These are phyloP conservation scores for Poliocrania exsul DNA, from an alignment of 2,797 vertebrate genomes.

Conservation along the genomic window DNA sequence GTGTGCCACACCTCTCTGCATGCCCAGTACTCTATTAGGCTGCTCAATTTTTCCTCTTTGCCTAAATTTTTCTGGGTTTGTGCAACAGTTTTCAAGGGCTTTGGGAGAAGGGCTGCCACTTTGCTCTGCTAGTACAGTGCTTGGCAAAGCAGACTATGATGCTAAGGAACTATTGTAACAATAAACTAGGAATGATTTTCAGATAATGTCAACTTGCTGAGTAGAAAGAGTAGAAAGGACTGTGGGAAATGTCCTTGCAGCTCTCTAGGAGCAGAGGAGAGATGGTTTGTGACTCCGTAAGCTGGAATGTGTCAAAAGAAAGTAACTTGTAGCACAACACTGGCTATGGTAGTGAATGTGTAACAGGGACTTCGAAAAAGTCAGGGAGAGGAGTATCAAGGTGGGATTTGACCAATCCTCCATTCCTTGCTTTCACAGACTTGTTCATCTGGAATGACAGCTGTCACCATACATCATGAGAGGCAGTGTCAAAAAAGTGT, in stretches of 20 bases:
- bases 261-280: not conserved
- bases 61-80: not conserved
- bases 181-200: not conserved
- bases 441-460: conserved; percentile 30
- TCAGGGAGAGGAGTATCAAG: not conserved
- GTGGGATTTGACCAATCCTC: not conserved
- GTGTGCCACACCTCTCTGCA: not conserved
- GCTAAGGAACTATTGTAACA: not conserved
- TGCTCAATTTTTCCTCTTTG: not conserved
- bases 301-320: not conserved
- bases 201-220: not conserved
- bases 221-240: not conserved
- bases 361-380: not conserved
- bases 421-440: not conserved
- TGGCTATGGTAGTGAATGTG: not conserved
- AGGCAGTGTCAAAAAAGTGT: not conserved
- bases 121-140: not conserved
- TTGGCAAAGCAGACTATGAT: not conserved
- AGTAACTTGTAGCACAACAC: not conserved
- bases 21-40: not conserved
- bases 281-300: not conserved
- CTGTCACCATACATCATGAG: not conserved
- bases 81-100: not conserved
- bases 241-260: not conserved
- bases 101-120: not conserved